Evolutionary conservation across 1,140 invertebrate genomes (phyloP).

Genomic region (Listronotus oregonensis): DNA sequence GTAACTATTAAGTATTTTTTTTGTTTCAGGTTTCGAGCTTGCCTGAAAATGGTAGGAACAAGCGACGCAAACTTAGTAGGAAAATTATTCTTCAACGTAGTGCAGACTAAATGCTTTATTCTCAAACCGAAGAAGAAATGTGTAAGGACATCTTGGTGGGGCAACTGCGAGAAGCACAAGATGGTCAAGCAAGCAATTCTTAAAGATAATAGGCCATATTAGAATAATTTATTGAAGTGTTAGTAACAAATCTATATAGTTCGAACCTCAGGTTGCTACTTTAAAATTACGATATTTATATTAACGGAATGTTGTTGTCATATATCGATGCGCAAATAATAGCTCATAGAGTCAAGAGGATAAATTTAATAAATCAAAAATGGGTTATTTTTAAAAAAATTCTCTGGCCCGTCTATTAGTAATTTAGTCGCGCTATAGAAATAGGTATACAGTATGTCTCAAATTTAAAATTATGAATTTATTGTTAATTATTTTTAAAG

Average conservation of each 20-base stretch:
- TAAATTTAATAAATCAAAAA: too few species aligned
- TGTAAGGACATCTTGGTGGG: slow-evolving; percentile 78
- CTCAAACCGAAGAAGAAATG: slow-evolving; percentile 80
- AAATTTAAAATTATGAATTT: too few species aligned
- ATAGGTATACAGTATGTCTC: too few species aligned
- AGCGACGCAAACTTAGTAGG: slow-evolving; percentile 88
- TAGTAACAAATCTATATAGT: not conserved
- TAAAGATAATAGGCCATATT: slow-evolving; percentile 74
- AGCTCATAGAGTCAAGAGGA: too few species aligned
- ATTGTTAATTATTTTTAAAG: too few species aligned
- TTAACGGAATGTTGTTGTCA: too few species aligned
- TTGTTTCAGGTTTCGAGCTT: slow-evolving; percentile 83
- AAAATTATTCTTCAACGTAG: slow-evolving; percentile 91
- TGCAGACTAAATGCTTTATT: slow-evolving; percentile 90
- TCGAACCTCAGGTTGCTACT: too few species aligned
- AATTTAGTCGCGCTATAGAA: too few species aligned
- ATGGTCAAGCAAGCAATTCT: slow-evolving; percentile 75
- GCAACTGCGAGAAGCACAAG: slow-evolving; percentile 74
- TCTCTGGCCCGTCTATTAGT: too few species aligned
- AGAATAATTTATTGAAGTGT: slow-evolving; percentile 36
- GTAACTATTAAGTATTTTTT: slow-evolving; percentile 10
- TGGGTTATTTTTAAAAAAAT: too few species aligned
- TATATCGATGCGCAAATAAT: too few species aligned
- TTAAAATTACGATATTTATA: too few species aligned
- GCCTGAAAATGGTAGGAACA: slow-evolving; percentile 83